These are phyloP conservation scores for Phylloscopus trochiloides DNA, from an alignment of 2,113 vertebrate species.

Conservation along the genomic window DNA sequence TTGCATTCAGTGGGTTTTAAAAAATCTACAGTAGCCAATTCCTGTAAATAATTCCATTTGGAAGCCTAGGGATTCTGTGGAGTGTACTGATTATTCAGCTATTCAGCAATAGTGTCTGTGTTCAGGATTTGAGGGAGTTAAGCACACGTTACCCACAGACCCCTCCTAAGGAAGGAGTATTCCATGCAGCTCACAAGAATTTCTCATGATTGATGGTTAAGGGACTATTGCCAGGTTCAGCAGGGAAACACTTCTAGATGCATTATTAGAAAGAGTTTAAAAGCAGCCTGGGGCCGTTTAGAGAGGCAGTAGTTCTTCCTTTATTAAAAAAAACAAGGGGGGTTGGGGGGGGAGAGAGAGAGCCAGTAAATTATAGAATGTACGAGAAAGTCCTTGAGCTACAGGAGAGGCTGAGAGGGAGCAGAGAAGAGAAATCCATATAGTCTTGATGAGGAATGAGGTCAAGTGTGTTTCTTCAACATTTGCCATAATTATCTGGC, in stretches of 20 bases:
- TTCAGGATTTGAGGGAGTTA: background rate
- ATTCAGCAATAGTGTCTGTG: background rate
- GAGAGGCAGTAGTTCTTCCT: background rate
- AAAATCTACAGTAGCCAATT: background rate
- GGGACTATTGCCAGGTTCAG: slow-evolving; percentile 48
- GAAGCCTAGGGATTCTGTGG: background rate
- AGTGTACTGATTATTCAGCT: background rate
- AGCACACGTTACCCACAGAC: background rate
- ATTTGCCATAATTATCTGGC: slow-evolving; percentile 39
- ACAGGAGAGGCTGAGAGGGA: background rate
- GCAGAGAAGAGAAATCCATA: background rate
- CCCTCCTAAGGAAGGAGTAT: background rate
- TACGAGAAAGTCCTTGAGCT: slow-evolving; percentile 16
- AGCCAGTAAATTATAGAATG: background rate
- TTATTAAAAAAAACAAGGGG: slow-evolving; percentile 5
- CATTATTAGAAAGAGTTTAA: slow-evolving; percentile 48
- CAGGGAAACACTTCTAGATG: slow-evolving; percentile 24
- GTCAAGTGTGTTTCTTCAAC: slow-evolving; percentile 52
- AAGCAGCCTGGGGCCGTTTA: slow-evolving; percentile 28
- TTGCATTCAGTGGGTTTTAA: background rate
- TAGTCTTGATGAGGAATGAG: background rate
- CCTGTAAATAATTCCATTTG: background rate
- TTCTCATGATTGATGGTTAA: slow-evolving; percentile 38
- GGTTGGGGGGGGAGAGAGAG: background rate
- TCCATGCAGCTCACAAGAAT: background rate